Base-by-base conservation (phyloP, 2,888 invertebrate species). In the Campoplex nolae region DNA sequence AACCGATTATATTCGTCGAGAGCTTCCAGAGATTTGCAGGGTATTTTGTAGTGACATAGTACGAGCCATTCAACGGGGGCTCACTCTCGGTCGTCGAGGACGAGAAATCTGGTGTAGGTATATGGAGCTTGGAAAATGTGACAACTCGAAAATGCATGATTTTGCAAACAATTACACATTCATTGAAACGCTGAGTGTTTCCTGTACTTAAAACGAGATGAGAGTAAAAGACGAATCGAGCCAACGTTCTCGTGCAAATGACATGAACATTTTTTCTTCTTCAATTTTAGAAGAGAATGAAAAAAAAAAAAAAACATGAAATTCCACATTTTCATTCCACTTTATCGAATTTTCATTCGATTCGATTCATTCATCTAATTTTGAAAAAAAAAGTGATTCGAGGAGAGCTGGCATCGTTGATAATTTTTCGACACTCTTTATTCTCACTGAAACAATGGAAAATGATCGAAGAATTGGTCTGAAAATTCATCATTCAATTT, bases 1-100 rank as follows among this genome's bases (percentile, higher is more conserved):
- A 70, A 83, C 54, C 75, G 76, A 76, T 83, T 82, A 71, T 32
- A 32, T 28, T 48, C 42, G 42, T 45, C 7, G n/a, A 54, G 70
- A 16, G 58, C 38, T n/a, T 28, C 48, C 70, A 11, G 58, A 71
- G 79, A 71, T 79, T 56, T 62, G 16, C 58, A 38, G n/a, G 32
- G 28, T 51, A 32, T 51, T 32, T 71, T 23, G 32, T 42, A 51
- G 32, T 51, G 32, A 32, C 16, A 51, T 51, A 51, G 48, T 71
- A 32, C 71, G 51, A 48, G 71, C 32, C 23, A 45, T 28, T 70
- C 45, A 70, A 48, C 32, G 62, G 23, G 13, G 23, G 13, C 70
- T 51, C 51, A 35, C 9, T 51, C 32, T 51, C 51, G 16, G 32
- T 62, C 16, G 32, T 13, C 16, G 16, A 32, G 16, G 16, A 62